These are phyloP conservation scores for Pectinophora gossypiella DNA, from an alignment of 1,140 invertebrate species.

Conservation along the genomic window DNA sequence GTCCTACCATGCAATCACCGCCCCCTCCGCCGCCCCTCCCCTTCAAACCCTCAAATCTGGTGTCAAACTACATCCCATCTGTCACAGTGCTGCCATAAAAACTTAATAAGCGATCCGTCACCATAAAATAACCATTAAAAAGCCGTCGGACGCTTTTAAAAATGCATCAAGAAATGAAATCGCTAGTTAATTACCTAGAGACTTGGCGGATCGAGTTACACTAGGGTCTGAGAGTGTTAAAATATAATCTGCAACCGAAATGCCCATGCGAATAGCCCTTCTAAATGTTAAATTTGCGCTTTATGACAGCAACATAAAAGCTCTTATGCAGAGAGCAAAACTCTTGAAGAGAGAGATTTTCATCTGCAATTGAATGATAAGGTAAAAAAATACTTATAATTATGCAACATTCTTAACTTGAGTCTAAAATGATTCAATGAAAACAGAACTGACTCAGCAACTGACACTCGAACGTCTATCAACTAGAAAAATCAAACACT, in stretches of 20 bases:
- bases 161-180: conserved; percentile 74
- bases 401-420: too few relatives aligned
- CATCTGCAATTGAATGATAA: too few relatives aligned
- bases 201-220: conserved; percentile 61
- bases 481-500: too few relatives aligned
- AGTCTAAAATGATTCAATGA: too few relatives aligned
- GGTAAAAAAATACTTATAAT: too few relatives aligned
- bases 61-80: conserved; percentile 72
- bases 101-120: conserved; percentile 74
- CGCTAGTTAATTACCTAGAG: conserved; percentile 73
- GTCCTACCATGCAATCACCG: neutral
- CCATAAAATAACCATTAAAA: conserved; percentile 75
- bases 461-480: too few relatives aligned
- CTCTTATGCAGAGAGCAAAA: too few relatives aligned
- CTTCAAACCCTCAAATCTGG: conserved; percentile 52
- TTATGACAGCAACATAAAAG: too few relatives aligned
- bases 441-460: too few relatives aligned
- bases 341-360: too few relatives aligned
- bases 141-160: conserved; percentile 73
- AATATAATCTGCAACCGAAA: neutral
- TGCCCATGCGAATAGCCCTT: too few relatives aligned
- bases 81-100: conserved; percentile 64
- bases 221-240: conserved; percentile 26
- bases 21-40: neutral
- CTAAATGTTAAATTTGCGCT: too few relatives aligned